Evolutionary conservation across 2,113 vertebrate species (phyloP), one percentile per base, ranked within the genome.

Genomic region (Dicaeum eximium): DNA sequence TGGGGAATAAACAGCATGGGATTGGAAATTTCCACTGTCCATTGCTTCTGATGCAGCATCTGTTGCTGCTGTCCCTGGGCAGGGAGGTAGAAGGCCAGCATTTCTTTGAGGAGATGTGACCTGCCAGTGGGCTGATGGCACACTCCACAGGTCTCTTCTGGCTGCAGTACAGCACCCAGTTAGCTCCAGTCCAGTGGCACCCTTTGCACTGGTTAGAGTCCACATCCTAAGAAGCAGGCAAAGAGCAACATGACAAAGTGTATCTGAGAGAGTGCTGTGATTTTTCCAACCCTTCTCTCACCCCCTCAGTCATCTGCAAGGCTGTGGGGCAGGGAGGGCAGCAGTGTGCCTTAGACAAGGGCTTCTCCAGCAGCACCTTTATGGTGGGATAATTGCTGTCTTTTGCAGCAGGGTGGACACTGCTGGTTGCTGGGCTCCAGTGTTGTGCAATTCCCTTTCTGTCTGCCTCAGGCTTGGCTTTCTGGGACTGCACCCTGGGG

Each of bases 171-270:
- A 69, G 54, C 20, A 5, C 60, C 60, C 67, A 27, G 92, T 86
- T 96, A 93, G 86, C 87, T 91, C 90, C 2, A 40, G 81, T 90
- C 60, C 9, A 18, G 44, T 38, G 77, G 40, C 37, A 91, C 35
- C 38, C 27, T 58, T 61, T 90, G 33, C 19, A 9, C 48, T 54
- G 38, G 88, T 83, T 85, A 75, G 66, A 85, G 92, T 92, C 71
- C 80, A 58, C 5, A 3, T 70, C 58, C 86, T 72, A 9, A 73
- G 79, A 21, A 80, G 25, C 38, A 90, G 58, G 60, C 30, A 77
- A 82, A 86, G n/a, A 73, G 30, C 71, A 83, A 30, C 1, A 0
- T 6, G 42, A 38, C 0, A 0, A 80, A 88, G 62, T 0, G 0
- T 12, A 9, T 18, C 38, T 65, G 60, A 37, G 5, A 5, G 53